These are phyloP conservation scores for Dermochelys coriacea DNA, from an alignment of 2,797 vertebrate species.

Conservation along the genomic window DNA sequence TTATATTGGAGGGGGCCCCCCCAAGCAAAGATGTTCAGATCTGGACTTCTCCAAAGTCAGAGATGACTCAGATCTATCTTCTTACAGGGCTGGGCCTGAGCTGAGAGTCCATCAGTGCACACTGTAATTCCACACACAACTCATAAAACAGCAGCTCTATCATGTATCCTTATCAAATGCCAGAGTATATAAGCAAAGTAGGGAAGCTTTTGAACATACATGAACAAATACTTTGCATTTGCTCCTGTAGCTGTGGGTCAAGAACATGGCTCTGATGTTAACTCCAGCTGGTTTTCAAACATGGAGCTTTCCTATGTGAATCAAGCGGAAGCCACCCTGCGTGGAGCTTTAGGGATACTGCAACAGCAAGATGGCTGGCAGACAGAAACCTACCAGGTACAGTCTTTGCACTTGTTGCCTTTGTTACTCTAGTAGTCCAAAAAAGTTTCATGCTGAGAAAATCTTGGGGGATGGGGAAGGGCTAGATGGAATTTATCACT, in stretches of 20 bases:
- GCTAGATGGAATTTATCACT: not conserved
- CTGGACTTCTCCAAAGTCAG: not conserved
- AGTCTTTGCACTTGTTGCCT: not conserved
- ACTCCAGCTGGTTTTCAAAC: not conserved
- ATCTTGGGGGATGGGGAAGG: no score
- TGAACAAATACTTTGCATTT: not conserved
- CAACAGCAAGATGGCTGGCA: slow-evolving; percentile 80
- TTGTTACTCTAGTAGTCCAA: not conserved
- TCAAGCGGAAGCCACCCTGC: slow-evolving; percentile 81
- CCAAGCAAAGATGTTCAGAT: not conserved
- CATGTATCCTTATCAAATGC: no score
- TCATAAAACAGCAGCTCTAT: not conserved
- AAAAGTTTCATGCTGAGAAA: fast-evolving
- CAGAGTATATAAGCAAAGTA: fast-evolving
- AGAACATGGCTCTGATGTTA: fast-evolving
- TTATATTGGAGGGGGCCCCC: not conserved
- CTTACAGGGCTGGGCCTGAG: not conserved
- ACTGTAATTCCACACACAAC: not conserved
- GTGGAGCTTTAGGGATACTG: slow-evolving; percentile 80
- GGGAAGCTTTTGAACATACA: fast-evolving
- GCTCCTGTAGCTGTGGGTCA: not conserved
- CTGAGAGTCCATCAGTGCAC: not conserved
- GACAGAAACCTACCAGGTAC: slow-evolving; percentile 80
- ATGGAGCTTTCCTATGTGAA: slow-evolving; percentile 65
- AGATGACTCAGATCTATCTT: not conserved